Conservation (phyloP, 2,113 vertebrate genomes). For the Psilopogon haemacephalus region DNA sequence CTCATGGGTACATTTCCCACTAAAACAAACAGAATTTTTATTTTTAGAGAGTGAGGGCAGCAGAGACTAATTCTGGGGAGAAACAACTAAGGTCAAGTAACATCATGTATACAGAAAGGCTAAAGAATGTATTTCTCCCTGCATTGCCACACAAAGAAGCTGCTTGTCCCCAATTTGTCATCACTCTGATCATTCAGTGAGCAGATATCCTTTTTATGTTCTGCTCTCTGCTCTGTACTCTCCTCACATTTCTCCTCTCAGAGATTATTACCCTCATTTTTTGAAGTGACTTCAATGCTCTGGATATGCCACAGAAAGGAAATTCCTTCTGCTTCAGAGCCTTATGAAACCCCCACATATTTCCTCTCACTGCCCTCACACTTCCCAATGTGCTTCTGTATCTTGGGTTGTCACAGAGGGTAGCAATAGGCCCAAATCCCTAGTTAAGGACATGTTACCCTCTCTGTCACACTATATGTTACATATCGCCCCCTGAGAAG, state of each 20-base stretch:
- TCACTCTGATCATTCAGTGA: not conserved
- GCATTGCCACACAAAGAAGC: not conserved
- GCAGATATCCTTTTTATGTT: not conserved
- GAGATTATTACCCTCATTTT: not conserved
- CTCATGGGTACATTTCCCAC: not conserved
- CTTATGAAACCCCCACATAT: not conserved
- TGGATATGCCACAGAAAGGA: not conserved
- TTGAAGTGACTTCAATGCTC: not conserved
- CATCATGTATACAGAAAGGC: not conserved
- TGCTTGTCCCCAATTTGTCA: not conserved
- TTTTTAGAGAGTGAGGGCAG: not conserved
- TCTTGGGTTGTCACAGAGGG: not conserved
- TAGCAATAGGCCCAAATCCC: not conserved
- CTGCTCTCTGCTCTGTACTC: not conserved
- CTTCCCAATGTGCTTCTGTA: not conserved
- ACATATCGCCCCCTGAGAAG: not conserved
- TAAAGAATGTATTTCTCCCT: not conserved
- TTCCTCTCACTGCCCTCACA: not conserved
- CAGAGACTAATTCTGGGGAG: not conserved
- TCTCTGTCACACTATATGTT: not conserved
- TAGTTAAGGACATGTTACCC: rapidly evolving
- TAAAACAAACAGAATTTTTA: not conserved
- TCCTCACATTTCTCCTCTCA: not conserved
- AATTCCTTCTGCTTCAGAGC: not conserved
- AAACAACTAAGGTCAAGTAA: not conserved